Conservation (phyloP, 92 coral and sea anemone species). For the Siderastrea siderea region DNA sequence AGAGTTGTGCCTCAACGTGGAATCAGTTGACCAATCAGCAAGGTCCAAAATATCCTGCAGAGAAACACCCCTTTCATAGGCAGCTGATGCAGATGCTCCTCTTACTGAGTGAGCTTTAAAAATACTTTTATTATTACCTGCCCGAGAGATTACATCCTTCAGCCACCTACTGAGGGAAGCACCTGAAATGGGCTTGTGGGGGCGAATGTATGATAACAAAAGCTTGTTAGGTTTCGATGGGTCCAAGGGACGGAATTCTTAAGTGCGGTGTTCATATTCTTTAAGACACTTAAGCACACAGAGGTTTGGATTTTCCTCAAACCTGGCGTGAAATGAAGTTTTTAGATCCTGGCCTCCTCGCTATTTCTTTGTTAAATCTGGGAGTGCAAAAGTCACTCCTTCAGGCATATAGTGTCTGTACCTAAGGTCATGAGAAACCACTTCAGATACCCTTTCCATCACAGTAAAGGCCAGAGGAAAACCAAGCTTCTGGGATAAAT, state of each 20-base stretch:
- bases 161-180: slow-evolving; percentile 66
- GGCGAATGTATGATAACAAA: slow-evolving; percentile 58
- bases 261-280: slow-evolving; percentile 61
- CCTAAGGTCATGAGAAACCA: slow-evolving; percentile 68
- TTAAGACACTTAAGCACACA: slow-evolving; percentile 65
- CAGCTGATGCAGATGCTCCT: slow-evolving; percentile 47
- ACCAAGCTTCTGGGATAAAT: slow-evolving; percentile 67
- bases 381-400: slow-evolving; percentile 60
- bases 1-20: slow-evolving; percentile 40
- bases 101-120: slow-evolving; percentile 64
- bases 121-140: slow-evolving; percentile 54
- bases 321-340: slow-evolving; percentile 70
- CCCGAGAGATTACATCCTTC: slow-evolving; percentile 53
- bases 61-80: slow-evolving; percentile 29
- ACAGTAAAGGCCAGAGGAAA: slow-evolving; percentile 42
- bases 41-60: slow-evolving; percentile 38
- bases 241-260: slow-evolving; percentile 54
- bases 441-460: slow-evolving; percentile 65
- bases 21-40: slow-evolving; percentile 60
- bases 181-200: slow-evolving; percentile 73
- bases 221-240: slow-evolving; percentile 52
- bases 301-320: slow-evolving; percentile 53
- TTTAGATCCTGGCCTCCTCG: slow-evolving; percentile 53
- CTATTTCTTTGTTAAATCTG: slow-evolving; percentile 66
- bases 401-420: slow-evolving; percentile 61